Evolutionary conservation across 2,113 vertebrate genomes (phyloP).

Genomic region (Dolichotis patagonum): DNA sequence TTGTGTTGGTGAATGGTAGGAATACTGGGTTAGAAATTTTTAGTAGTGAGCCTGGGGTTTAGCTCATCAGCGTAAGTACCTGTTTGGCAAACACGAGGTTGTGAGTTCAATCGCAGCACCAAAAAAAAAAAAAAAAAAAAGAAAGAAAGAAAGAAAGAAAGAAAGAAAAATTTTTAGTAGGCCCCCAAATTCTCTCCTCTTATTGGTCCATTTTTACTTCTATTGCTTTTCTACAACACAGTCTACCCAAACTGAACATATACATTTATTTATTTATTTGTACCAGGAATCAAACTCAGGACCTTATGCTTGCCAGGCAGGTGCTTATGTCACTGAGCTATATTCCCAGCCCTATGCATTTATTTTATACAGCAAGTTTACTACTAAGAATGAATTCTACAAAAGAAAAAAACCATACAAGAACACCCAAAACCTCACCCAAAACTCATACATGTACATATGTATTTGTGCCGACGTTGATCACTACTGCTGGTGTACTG

Average conservation of each 20-base stretch:
- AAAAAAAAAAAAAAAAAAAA: too few species aligned
- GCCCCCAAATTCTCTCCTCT: background rate
- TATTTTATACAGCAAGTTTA: background rate
- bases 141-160: too few species aligned
- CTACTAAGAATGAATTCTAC: background rate
- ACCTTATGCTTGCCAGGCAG: too few species aligned
- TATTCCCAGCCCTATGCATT: background rate
- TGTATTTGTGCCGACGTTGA: background rate
- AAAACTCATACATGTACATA: background rate
- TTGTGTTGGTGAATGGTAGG: background rate
- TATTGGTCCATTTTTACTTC: background rate
- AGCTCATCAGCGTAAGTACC: too few species aligned
- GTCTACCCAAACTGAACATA: constrained; percentile 1
- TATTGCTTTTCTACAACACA: background rate
- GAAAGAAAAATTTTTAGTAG: constrained; percentile 32
- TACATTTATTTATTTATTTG: background rate
- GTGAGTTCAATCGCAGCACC: too few species aligned
- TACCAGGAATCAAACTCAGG: too few species aligned
- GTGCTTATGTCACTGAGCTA: too few species aligned
- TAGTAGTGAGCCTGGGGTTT: too few species aligned
- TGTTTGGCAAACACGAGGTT: too few species aligned
- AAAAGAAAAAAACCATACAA: background rate
- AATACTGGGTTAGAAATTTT: background rate
- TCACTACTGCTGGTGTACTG: background rate
- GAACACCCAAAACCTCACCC: background rate